Evolutionary conservation across 2,113 vertebrate species (phyloP).

Genomic region (Conger conger): DNA sequence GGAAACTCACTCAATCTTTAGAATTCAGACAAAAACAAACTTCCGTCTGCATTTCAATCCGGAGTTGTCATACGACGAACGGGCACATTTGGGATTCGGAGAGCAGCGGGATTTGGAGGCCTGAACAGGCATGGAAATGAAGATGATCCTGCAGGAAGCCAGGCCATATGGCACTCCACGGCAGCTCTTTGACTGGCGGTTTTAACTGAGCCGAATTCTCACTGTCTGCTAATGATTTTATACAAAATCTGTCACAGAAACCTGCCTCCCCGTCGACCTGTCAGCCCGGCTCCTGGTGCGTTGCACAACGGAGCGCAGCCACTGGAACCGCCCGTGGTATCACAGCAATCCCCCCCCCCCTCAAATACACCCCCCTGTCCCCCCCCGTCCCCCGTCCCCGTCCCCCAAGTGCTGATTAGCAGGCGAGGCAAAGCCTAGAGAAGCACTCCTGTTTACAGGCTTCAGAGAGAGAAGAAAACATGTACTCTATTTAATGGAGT

Average conservation of each 20-base stretch:
- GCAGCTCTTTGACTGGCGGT: constrained; percentile 19
- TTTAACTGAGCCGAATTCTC: constrained; percentile 33
- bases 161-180: neutral
- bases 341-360: neutral
- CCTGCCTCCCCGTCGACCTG: constrained; percentile 18
- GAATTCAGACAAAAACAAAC: neutral
- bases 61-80: neutral
- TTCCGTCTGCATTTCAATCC: neutral
- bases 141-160: neutral
- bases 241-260: constrained; percentile 22
- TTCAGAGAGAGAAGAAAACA: neutral
- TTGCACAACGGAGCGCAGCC: neutral
- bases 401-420: neutral
- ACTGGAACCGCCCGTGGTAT: neutral
- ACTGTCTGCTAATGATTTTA: constrained; percentile 35
- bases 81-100: neutral
- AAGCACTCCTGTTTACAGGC: neutral
- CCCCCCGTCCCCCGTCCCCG: too few relatives aligned
- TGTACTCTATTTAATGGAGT: neutral
- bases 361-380: too few relatives aligned
- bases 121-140: neutral
- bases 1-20: neutral
- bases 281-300: neutral
- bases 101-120: neutral
- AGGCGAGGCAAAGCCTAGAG: neutral